Base-by-base conservation (phyloP, 2,113 vertebrate genomes). In the Ramphastos sulfuratus region DNA sequence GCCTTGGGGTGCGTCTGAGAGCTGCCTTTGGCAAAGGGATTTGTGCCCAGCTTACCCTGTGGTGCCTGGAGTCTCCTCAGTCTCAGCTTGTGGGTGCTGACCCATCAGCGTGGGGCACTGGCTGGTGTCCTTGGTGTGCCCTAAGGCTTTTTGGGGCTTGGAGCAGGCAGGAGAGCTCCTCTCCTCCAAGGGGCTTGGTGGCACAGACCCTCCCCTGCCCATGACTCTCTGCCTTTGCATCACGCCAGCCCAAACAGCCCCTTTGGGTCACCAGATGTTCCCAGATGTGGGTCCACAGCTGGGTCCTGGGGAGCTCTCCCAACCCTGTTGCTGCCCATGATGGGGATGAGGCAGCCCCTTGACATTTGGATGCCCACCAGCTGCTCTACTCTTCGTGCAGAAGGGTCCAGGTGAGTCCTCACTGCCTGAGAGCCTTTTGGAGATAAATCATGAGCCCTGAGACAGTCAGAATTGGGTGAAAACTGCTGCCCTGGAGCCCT, bases 281-380 rank as follows among this genome's bases (percentile, higher is more conserved):
- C 70, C 18, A 35, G 15, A 14, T 70, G 14, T 42, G 42, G 13
- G 13, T 42, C 63, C 30, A 42, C 17, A 15, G 19, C 13, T 73
- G 24, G 60, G 10, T 90, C 16, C 20, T 1, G 9, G 8, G 56
- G 27, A 12, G 11, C 4, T 20, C 13, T 63, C 30, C 55, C 39
- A 33, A 21, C 9, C 15, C 46, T 0, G 0, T 8, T 61, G 52
- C 13, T 74, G 42, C 59, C 50, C 0, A 0, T 15, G n/a, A 37
- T 33, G 37, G 46, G n/a, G n/a, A 8, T 28, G 27, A 46, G 0
- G 6, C 3, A 16, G 21, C 4, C 42, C 7, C 39, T 56, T 3
- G 1, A 10, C 1, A 1, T 61, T 48, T 0, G 1, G 42, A 28
- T 6, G 23, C 28, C 5, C 24, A 4, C 2, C 1, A 1, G 12